Evolutionary conservation across 2,113 vertebrate genomes (phyloP).

Genomic region (Thinocorus orbignyianus): DNA sequence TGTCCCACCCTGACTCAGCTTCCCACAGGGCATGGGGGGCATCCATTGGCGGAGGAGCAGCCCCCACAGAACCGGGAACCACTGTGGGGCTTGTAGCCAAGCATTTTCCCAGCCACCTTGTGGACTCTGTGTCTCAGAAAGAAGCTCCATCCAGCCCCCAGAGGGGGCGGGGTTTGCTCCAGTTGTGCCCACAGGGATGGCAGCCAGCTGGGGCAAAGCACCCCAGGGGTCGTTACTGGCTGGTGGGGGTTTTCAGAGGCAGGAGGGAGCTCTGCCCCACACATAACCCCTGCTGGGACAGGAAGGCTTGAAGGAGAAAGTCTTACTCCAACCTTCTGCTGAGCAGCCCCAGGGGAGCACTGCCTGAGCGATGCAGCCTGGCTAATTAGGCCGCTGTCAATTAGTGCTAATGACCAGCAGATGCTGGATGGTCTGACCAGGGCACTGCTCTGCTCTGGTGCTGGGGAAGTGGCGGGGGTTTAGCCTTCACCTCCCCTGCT

Average conservation of each 20-base stretch:
- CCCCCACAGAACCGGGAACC: background rate
- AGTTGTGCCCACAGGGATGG: fast-evolving
- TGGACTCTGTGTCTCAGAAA: background rate
- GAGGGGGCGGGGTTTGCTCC: no score
- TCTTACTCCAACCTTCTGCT: background rate
- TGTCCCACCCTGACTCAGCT: background rate
- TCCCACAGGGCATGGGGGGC: fast-evolving
- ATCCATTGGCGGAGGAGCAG: background rate
- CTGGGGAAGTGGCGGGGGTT: fast-evolving
- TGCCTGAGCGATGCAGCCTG: background rate
- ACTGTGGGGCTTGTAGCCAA: background rate
- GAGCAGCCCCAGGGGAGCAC: background rate
- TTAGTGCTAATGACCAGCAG: background rate
- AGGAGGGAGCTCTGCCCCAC: background rate
- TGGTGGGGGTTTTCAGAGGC: background rate
- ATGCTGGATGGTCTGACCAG: background rate
- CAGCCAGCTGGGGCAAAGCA: background rate
- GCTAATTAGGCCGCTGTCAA: background rate
- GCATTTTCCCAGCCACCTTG: background rate
- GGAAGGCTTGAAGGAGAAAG: background rate
- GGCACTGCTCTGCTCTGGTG: background rate
- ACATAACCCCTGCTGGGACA: fast-evolving
- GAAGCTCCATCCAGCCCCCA: background rate
- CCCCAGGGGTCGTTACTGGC: background rate
- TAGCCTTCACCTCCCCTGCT: background rate